phyloP scores from a whole-genome alignment of 2,888 invertebrate species.

The Brachylomia viminalis region DNA sequence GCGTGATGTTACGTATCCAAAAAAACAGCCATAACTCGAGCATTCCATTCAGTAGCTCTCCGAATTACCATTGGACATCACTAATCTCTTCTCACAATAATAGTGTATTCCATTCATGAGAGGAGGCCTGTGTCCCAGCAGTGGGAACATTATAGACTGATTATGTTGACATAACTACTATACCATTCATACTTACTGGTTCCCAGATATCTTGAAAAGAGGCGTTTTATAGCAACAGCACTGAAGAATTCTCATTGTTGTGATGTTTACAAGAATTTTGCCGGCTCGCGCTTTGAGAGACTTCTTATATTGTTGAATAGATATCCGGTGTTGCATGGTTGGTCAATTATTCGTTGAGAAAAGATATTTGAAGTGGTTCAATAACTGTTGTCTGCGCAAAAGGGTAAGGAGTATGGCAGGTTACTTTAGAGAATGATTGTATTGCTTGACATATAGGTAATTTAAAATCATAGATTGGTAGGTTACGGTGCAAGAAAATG shows the following conservation, averaged over 20 bases:
- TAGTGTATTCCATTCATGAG: not conserved
- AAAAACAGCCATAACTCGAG: not conserved
- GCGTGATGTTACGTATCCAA: not conserved
- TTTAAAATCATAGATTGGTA: too few species aligned
- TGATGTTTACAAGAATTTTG: conserved; percentile 7
- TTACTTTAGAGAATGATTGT: not conserved
- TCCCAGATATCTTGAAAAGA: conserved; percentile 12
- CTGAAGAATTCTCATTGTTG: conserved; percentile 10
- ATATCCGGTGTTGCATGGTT: conserved; percentile 13
- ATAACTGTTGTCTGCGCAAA: not conserved
- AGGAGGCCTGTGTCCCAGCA: not conserved
- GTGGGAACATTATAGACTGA: not conserved
- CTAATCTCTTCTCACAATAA: not conserved
- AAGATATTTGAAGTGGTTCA: not conserved
- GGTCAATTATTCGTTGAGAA: not conserved
- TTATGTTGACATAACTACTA: too few species aligned
- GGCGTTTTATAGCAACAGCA: conserved; percentile 14
- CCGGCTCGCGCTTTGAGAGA: not conserved
- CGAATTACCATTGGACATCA: not conserved
- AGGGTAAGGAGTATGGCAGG: not conserved
- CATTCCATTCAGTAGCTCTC: conserved; percentile 5
- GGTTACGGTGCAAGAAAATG: too few species aligned
- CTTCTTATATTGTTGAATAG: conserved; percentile 8
- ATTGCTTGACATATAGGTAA: too few species aligned
- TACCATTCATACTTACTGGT: not conserved